Evolutionary conservation across 2,888 invertebrate genomes (phyloP), one percentile per base, ranked within the genome.

Genomic region (Physocephala rufipes): DNA sequence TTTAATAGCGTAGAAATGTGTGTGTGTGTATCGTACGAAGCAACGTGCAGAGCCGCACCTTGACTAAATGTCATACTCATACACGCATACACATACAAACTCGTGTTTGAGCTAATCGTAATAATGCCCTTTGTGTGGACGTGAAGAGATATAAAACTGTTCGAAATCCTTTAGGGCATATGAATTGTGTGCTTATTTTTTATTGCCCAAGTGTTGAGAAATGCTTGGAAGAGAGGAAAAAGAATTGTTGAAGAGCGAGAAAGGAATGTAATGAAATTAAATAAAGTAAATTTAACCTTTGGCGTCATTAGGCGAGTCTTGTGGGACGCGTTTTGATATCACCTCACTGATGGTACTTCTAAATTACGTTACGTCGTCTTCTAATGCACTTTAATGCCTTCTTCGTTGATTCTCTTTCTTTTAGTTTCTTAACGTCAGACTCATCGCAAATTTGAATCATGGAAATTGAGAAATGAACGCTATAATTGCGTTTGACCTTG

Each of bases 31-130:
- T 51, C 63, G 26, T 70, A n/a, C n/a, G n/a, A n/a, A n/a, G n/a
- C n/a, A n/a, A n/a, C n/a, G n/a, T n/a, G n/a, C n/a, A 75, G 75
- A 74, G 68, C 74, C 79, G 21, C 63, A 63, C 63, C 63, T 63
- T 63, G 15, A 63, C n/a, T 16, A 43, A 21, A 13, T 61, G 28
- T 59, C 12, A 49, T 1, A 4, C 19, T 21, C 47, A 67, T 58
- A 67, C 45, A 24, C 36, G 26, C 64, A 49, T n/a, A 21, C 16
- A 36, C 36, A 30, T 13, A 66, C 43, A n/a, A n/a, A 19, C 43
- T 13, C 19, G 43, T 21, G 43, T 43, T 21, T 43, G 12, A 43
- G 45, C 24, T 45, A 47, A 24, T 13, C 15, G 36, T 13, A 16
- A 30, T 30, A 36, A 61, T 36, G 15, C 19, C 26, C 28, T 19